phyloP scores from a whole-genome alignment of 1,140 invertebrate species.

The Adelges cooleyi region DNA sequence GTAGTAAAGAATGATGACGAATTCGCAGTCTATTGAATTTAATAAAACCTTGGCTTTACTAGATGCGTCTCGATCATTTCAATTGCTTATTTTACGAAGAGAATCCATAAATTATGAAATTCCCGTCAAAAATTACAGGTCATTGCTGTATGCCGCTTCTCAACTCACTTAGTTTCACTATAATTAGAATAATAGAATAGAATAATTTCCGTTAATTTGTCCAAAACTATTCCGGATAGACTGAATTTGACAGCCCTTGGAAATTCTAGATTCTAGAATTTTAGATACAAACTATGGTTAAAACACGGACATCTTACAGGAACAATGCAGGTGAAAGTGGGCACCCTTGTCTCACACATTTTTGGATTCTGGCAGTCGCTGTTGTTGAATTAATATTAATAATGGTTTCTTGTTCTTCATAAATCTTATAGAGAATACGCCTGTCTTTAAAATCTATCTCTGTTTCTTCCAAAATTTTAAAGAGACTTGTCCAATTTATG shows the following conservation, averaged over 20 bases:
- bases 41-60: neutral
- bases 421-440: no score
- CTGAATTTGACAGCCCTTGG: neutral
- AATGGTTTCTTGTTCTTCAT: no score
- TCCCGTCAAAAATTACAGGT: neutral
- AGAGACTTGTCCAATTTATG: no score
- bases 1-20: neutral
- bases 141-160: neutral
- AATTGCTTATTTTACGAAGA: neutral
- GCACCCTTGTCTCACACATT: no score
- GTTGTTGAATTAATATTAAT: no score
- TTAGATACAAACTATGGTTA: neutral
- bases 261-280: neutral
- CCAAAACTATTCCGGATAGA: neutral
- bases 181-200: neutral
- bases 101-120: neutral
- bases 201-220: constrained; percentile 1
- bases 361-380: neutral
- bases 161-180: neutral
- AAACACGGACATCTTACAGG: no score
- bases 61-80: neutral
- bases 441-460: no score
- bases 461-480: no score
- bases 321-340: no score
- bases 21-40: neutral